These are phyloP conservation scores for Malurus alboscapulatus DNA, from an alignment of 2,113 vertebrate species.

Conservation along the genomic window DNA sequence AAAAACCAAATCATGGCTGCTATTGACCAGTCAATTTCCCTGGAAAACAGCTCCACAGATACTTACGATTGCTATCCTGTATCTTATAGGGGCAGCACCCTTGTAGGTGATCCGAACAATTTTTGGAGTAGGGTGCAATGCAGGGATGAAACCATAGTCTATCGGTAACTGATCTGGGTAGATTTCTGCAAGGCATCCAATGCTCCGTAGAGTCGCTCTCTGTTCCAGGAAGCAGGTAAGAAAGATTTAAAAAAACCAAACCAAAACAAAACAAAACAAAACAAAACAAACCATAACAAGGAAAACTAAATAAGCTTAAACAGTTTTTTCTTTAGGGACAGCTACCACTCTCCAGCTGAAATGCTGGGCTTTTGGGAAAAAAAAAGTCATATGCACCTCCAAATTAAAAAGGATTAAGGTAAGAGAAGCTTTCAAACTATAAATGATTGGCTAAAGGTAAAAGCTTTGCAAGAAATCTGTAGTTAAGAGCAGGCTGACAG, in stretches of 20 bases:
- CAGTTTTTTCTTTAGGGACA: not conserved
- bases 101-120: too few species aligned
- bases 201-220: conserved; percentile 70
- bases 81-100: conserved; percentile 74
- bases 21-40: not conserved
- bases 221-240: conserved; percentile 37
- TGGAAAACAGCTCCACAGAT: not conserved
- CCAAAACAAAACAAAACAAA: not conserved
- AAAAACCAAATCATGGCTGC: not conserved
- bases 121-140: conserved; percentile 70
- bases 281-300: not conserved
- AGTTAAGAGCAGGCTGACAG: not conserved
- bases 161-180: conserved; percentile 48
- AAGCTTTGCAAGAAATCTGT: not conserved
- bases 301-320: not conserved
- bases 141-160: conserved; percentile 80
- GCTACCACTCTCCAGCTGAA: not conserved
- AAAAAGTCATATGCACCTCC: not conserved
- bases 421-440: not conserved
- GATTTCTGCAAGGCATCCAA: conserved; percentile 68
- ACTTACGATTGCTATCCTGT: conserved; percentile 72
- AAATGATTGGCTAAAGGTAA: not conserved
- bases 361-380: not conserved
- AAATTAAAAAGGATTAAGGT: not conserved
- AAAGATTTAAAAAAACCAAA: not conserved